Evolutionary conservation across 1,140 invertebrate genomes (phyloP).

Genomic region (Drosophila erecta): DNA sequence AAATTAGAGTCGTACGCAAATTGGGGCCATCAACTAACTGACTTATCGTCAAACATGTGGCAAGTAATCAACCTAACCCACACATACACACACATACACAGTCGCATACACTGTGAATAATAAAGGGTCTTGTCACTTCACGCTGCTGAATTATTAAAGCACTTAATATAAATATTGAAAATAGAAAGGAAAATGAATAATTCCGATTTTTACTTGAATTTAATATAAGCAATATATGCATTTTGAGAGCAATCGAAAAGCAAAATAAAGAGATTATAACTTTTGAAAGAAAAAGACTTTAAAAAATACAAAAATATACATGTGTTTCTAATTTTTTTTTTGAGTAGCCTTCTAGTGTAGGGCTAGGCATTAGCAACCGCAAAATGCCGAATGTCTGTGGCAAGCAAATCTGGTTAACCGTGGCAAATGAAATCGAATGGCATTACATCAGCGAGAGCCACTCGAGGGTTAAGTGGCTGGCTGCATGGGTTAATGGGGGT

Average conservation of each 20-base stretch:
- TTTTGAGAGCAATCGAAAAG: too few relatives aligned
- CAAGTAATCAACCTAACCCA: conserved; percentile 23
- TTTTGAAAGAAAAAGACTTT: too few relatives aligned
- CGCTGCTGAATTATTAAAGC: too few relatives aligned
- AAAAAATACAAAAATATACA: too few relatives aligned
- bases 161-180: too few relatives aligned
- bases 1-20: conserved; percentile 49
- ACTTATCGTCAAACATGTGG: conserved; percentile 45
- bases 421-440: conserved; percentile 53
- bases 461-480: conserved; percentile 52
- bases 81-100: conserved; percentile 2
- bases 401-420: conserved; percentile 51
- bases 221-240: too few relatives aligned
- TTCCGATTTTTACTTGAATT: too few relatives aligned
- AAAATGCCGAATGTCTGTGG: conserved; percentile 47
- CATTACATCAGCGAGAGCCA: conserved; percentile 54
- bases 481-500: conserved; percentile 48
- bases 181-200: too few relatives aligned
- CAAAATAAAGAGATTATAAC: too few relatives aligned
- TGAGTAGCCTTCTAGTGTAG: neutral
- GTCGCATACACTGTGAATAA: conserved; percentile 15
- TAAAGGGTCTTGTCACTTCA: too few relatives aligned
- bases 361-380: conserved; percentile 22
- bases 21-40: conserved; percentile 48
- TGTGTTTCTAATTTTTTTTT: too few relatives aligned